A percentile compares a stretch with the other conserved stretches of the same genome.
These are phyloP conservation scores for Sicus ferrugineus DNA, from an alignment of 2,888 invertebrate species.

Conservation along the genomic window DNA sequence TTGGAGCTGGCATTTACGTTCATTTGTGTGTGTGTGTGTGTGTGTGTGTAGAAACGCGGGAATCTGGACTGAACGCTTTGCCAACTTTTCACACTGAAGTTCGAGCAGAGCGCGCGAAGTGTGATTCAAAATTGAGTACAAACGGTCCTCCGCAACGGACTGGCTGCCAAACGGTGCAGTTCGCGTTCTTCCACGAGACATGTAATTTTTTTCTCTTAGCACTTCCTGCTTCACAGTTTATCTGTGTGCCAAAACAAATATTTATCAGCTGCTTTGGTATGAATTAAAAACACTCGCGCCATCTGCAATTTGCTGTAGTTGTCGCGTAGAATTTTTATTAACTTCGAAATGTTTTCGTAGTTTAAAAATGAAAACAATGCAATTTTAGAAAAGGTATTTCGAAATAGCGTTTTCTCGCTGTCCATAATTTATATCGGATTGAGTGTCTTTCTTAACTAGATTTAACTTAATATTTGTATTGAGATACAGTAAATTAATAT, in stretches of 20 bases:
- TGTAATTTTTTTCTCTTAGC: not conserved
- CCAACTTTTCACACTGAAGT: slow-evolving; percentile 28
- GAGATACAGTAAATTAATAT: no score
- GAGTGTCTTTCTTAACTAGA: no score
- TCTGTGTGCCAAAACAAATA: slow-evolving; percentile 45
- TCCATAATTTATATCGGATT: no score
- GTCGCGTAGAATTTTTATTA: slow-evolving; percentile 24
- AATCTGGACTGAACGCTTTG: slow-evolving; percentile 13
- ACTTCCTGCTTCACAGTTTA: not conserved
- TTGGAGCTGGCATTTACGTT: not conserved
- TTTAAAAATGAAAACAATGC: no score
- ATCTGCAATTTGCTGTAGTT: slow-evolving; percentile 38
- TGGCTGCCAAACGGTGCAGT: slow-evolving; percentile 26
- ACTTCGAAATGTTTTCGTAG: slow-evolving; percentile 10
- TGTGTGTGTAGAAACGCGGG: not conserved
- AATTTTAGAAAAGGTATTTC: no score
- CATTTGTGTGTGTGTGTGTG: not conserved
- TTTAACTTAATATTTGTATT: no score
- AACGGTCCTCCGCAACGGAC: slow-evolving; percentile 9
- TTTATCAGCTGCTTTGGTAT: slow-evolving; percentile 45
- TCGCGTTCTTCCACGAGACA: slow-evolving; percentile 13
- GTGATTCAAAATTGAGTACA: not conserved
- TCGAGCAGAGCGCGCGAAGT: slow-evolving; percentile 13
- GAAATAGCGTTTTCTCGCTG: no score
- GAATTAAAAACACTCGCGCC: slow-evolving; percentile 48